These are phyloP conservation scores for Onychomys arenicola DNA, from an alignment of 2,797 vertebrate species.

Conservation along the genomic window DNA sequence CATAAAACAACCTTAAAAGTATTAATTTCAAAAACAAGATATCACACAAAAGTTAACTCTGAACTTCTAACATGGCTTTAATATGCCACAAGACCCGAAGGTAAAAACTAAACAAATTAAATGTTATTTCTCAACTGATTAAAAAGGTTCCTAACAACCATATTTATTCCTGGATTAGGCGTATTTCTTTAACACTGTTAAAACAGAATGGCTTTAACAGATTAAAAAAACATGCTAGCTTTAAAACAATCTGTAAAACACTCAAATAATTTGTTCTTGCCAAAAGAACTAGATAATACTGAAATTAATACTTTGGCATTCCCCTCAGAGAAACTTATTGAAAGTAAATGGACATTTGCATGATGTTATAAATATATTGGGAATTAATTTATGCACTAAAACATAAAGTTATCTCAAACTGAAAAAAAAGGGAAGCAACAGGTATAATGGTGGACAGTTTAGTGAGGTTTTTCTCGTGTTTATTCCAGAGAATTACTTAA, in stretches of 20 bases:
- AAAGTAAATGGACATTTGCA: constrained; percentile 39
- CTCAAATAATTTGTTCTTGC: constrained; percentile 30
- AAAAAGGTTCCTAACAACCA: constrained; percentile 6
- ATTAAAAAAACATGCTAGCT: neutral
- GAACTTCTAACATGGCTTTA: constrained; percentile 53
- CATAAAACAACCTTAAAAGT: constrained; percentile 16
- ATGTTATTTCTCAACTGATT: constrained; percentile 16
- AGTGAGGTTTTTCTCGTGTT: neutral
- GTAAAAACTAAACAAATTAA: constrained; percentile 43
- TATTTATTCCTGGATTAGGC: constrained; percentile 30
- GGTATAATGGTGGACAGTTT: neutral
- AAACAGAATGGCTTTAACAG: constrained; percentile 34
- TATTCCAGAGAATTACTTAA: constrained; percentile 52
- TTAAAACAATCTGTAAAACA: neutral
- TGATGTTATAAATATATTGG: constrained; percentile 15
- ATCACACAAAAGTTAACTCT: constrained; percentile 56
- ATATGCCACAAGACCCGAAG: neutral
- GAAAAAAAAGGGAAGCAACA: neutral
- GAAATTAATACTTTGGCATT: constrained; percentile 34
- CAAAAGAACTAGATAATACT: constrained; percentile 9
- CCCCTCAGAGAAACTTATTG: neutral
- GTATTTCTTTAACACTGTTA: constrained; percentile 51
- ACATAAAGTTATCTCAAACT: constrained; percentile 26
- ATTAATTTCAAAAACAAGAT: constrained; percentile 51
- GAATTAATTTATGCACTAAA: constrained; percentile 56